Evolutionary conservation across 1,140 invertebrate species (phyloP), one percentile per base, ranked within the genome.

Genomic region (Brachionus angularis): DNA sequence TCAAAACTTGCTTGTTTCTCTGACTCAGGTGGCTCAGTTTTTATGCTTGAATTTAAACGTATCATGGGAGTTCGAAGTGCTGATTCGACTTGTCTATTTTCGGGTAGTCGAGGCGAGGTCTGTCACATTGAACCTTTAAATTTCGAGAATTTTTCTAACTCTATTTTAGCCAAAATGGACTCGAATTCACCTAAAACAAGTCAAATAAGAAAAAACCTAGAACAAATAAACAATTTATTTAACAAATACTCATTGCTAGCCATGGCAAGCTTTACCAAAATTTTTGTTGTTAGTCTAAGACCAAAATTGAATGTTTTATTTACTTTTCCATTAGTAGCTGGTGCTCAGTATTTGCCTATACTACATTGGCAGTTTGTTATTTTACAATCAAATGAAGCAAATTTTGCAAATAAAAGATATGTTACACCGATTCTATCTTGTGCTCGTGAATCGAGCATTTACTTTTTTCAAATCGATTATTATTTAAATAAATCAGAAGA

Each of bases 1-100:
- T 84, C 86, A 31, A 87, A 86, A 4, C 78, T 91, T 53, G 90
- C 90, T 5, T 80, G 96, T 14, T 90, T 91, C 52, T 89, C 91
- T 21, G 94, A 98, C 79, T 95, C 91, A 72, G 93, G 93, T 14
- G 95, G 95, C 1, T 96, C 91, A n/a, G 93, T 98, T 2, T 98
- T 95, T 86, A 89, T 96, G 75, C 83, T 98, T 12, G 89, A 87
- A 76, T 93, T 96, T 76, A 92, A 79, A 69, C 84, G 92, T 69
- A 87, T 90, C 5, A 86, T 96, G 76, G 93, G 93, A 3, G 88
- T 94, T 3, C 84, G 93, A 61, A 88, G 88, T 8, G 91, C 89
- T 78, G 88, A 90, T 73, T 90, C 90, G 0, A 89, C 89, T 73
- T 94, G 91, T 80, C 80, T 95, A 16, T 95, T 95, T 80, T 93